These are phyloP conservation scores for Gymnothorax reevesii DNA, from an alignment of 2,797 vertebrate species.

Conservation along the genomic window DNA sequence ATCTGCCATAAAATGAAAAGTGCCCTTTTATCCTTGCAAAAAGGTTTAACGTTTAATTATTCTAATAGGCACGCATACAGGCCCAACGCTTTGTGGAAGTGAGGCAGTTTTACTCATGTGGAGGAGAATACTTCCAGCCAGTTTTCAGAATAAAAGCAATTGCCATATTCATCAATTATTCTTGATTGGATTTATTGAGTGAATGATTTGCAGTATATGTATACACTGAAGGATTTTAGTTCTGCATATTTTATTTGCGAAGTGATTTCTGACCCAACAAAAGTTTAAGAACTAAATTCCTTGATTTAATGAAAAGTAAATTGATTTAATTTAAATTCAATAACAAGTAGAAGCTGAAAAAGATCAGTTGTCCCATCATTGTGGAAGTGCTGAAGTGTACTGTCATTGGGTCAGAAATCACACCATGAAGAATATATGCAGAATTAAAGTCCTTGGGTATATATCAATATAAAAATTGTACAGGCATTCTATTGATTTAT, in stretches of 20 bases:
- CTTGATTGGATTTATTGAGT: slow-evolving; percentile 33
- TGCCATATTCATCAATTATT: slow-evolving; percentile 44
- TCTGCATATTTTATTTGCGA: no score
- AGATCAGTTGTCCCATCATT: no score
- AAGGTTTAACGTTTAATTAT: slow-evolving; percentile 37
- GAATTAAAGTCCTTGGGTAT: no score
- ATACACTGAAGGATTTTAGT: not conserved
- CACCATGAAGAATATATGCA: no score
- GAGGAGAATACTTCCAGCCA: not conserved
- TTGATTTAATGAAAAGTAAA: no score
- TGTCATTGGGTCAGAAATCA: no score
- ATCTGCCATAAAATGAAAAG: slow-evolving; percentile 24
- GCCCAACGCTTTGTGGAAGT: not conserved
- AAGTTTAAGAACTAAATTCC: no score
- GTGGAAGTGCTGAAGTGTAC: no score
- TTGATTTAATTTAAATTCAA: no score
- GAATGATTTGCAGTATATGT: not conserved
- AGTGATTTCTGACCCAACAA: no score
- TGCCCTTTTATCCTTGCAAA: slow-evolving; percentile 15
- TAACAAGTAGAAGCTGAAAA: no score
- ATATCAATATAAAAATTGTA: not conserved
- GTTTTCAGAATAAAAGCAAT: slow-evolving; percentile 44
- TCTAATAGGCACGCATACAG: slow-evolving; percentile 39
- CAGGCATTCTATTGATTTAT: not conserved
- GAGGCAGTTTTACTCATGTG: slow-evolving; percentile 43